Percentiles rank a stretch among this genome's conserved stretches.
phyloP scores from a whole-genome alignment of 30 jellyfish, hydroid and myxozoan genomes.

The Hydractinia echinata region DNA sequence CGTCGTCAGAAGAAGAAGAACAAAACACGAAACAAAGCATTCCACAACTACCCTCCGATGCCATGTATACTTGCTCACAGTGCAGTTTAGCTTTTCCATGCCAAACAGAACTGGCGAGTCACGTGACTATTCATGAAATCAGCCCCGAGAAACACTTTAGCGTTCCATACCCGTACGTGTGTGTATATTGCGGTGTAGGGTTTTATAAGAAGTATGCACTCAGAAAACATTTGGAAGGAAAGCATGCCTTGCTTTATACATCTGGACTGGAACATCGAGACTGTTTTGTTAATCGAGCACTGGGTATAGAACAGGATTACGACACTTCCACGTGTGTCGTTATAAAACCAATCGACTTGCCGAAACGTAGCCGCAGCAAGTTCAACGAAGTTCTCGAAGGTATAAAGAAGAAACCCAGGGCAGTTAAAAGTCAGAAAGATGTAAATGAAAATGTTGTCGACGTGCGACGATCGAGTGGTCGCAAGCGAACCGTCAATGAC shows the following conservation, averaged over 20 bases:
- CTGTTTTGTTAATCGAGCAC: constrained; percentile 21
- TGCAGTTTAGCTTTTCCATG: constrained; percentile 14
- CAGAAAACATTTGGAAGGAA: constrained; percentile 17
- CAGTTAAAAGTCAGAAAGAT: neutral
- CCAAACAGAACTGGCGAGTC: constrained; percentile 9
- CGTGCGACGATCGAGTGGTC: constrained; percentile 25
- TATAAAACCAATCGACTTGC: neutral
- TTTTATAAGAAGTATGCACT: neutral
- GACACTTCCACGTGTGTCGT: neutral
- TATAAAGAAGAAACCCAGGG: neutral
- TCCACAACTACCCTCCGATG: neutral
- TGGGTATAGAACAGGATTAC: neutral
- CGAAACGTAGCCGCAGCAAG: constrained; percentile 5
- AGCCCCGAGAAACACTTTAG: neutral
- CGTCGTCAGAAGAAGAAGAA: constrained; percentile 39
- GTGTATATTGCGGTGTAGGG: constrained; percentile 37
- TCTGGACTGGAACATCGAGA: constrained; percentile 11
- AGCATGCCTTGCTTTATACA: constrained; percentile 23
- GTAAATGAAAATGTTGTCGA: neutral
- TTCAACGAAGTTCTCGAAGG: neutral
- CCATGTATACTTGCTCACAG: neutral
- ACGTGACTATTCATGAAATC: neutral
- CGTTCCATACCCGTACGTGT: neutral
- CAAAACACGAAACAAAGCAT: neutral
- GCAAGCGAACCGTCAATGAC: constrained; percentile 23